phyloP scores from a whole-genome alignment of 2,797 vertebrate genomes.

The Pangasius larnaudii region DNA sequence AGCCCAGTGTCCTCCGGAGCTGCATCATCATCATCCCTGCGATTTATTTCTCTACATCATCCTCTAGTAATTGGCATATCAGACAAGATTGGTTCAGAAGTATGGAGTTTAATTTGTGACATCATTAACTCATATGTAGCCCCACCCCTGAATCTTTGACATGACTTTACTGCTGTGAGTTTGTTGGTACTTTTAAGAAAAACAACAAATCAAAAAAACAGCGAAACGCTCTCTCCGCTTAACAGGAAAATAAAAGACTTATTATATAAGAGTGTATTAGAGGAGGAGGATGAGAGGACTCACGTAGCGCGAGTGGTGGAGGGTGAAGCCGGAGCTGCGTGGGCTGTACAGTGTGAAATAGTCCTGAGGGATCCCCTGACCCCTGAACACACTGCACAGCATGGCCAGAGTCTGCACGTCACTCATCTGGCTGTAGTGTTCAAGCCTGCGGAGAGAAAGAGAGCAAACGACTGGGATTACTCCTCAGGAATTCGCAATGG shows the following conservation, averaged over 20 bases:
- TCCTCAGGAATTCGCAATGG: too few relatives aligned
- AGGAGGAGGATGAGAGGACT: constrained; percentile 52
- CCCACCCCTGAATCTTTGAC: not conserved
- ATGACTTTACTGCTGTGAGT: too few relatives aligned
- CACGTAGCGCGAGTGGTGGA: constrained; percentile 86
- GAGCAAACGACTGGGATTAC: not conserved
- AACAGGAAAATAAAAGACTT: not conserved
- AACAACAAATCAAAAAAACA: too few relatives aligned
- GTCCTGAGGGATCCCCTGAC: constrained; percentile 83
- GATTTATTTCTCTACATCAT: too few relatives aligned
- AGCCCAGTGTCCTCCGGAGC: not conserved
- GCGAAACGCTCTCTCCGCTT: not conserved
- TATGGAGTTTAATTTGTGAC: not conserved
- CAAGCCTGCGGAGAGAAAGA: constrained; percentile 76
- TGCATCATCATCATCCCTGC: not conserved
- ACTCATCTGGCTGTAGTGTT: constrained; percentile 93
- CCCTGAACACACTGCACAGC: constrained; percentile 93
- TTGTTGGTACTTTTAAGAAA: too few relatives aligned
- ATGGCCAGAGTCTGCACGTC: constrained; percentile 96
- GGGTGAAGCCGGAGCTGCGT: constrained; percentile 74
- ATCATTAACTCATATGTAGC: not conserved
- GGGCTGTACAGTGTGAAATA: constrained; percentile 73
- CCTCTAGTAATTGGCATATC: not conserved
- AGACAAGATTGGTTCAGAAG: not conserved
- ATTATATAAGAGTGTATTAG: not conserved